A percentile compares a stretch with the other conserved stretches of the same genome.
These are phyloP conservation scores for Phrynosoma platyrhinos DNA, from an alignment of 2,113 vertebrate genomes.

Conservation along the genomic window DNA sequence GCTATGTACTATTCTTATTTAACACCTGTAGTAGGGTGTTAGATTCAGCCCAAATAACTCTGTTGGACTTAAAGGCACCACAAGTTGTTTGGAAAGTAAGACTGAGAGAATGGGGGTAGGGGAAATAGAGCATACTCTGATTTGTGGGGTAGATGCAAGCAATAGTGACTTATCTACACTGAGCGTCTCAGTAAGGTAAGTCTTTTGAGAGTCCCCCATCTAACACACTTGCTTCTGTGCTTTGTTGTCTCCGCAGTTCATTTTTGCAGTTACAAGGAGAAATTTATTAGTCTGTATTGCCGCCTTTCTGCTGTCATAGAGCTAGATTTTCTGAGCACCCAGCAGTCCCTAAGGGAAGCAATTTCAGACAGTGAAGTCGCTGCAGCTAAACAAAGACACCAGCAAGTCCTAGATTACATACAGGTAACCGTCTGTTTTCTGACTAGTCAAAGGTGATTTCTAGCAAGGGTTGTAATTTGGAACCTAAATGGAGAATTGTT, in stretches of 20 bases:
- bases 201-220: conserved; percentile 70
- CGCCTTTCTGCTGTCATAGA: conserved; percentile 95
- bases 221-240: conserved; percentile 76
- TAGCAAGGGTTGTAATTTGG: conserved; percentile 70
- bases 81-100: too few species aligned
- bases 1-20: neutral
- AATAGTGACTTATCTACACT: neutral
- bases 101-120: too few species aligned
- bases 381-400: conserved; percentile 92
- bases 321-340: conserved; percentile 95
- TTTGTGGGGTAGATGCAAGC: neutral
- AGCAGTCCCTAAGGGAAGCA: conserved; percentile 95
- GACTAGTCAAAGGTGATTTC: conserved; percentile 62
- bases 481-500: conserved; percentile 76
- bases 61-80: neutral
- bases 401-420: conserved; percentile 92
- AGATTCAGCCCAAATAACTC: neutral
- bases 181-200: conserved; percentile 11
- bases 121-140: neutral
- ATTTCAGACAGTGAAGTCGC: conserved; percentile 93
- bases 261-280: conserved; percentile 96
- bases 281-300: conserved; percentile 96
- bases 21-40: neutral
- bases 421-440: conserved; percentile 85
- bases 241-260: conserved; percentile 87